These are phyloP conservation scores for Strix aluco DNA, from an alignment of 2,113 vertebrate species.

Conservation along the genomic window DNA sequence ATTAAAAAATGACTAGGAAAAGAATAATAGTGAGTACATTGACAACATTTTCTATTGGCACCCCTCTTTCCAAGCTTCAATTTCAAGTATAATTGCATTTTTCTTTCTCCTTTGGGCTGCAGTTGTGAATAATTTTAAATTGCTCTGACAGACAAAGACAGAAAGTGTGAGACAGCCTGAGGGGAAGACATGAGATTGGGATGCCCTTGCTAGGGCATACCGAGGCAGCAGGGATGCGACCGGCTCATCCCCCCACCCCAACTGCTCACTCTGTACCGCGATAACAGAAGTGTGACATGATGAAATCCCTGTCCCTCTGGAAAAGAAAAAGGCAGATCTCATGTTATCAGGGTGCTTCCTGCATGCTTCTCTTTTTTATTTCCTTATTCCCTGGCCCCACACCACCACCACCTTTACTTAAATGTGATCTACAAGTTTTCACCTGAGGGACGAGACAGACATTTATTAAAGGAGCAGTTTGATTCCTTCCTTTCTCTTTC, in stretches of 20 bases:
- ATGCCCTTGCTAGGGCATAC: neutral
- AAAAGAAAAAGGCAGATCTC: neutral
- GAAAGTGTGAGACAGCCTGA: neutral
- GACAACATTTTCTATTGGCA: neutral
- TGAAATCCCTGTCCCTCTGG: neutral
- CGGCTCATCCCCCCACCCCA: neutral
- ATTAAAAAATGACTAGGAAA: neutral
- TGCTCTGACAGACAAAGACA: neutral
- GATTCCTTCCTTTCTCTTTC: neutral
- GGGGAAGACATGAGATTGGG: neutral
- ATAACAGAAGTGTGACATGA: neutral
- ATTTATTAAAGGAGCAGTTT: neutral
- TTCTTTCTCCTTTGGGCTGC: neutral
- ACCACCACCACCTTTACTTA: neutral
- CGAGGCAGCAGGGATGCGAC: neutral
- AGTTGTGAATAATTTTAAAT: constrained; percentile 21
- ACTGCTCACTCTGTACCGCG: neutral
- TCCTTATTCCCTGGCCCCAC: neutral
- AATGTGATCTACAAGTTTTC: neutral
- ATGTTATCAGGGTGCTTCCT: neutral
- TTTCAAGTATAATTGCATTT: neutral
- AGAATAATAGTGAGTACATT: neutral
- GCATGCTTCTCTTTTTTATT: neutral
- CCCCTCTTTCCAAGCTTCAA: neutral
- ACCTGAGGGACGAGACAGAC: neutral